These are phyloP conservation scores for Helicoverpa assulta DNA, from an alignment of 2,888 invertebrate genomes.

Conservation along the genomic window DNA sequence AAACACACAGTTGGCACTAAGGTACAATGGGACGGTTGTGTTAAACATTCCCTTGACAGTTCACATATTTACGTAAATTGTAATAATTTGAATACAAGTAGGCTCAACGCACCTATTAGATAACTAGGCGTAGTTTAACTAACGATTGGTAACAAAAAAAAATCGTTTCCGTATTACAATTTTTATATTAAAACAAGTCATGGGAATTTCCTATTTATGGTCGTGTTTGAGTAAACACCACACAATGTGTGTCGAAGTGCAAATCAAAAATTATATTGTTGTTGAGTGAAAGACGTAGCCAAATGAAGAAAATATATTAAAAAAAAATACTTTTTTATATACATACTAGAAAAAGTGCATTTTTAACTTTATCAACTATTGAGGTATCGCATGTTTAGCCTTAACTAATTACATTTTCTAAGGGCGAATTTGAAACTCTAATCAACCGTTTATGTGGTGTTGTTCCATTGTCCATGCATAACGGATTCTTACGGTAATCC, in stretches of 20 bases:
- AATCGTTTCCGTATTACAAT: background rate
- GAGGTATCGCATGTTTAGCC: slow-evolving; percentile 42
- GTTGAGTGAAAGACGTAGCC: no score
- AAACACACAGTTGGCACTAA: slow-evolving; percentile 70
- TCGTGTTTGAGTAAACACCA: no score
- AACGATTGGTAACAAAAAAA: background rate
- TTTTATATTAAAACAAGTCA: background rate
- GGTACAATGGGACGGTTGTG: slow-evolving; percentile 56
- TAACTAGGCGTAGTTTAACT: slow-evolving; percentile 7
- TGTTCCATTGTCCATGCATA: slow-evolving; percentile 10
- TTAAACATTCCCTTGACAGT: slow-evolving; percentile 9
- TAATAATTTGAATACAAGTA: slow-evolving; percentile 14
- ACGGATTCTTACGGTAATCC: slow-evolving; percentile 8
- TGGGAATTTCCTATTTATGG: no score
- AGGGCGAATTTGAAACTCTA: slow-evolving; percentile 10
- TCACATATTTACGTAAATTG: slow-evolving; percentile 28
- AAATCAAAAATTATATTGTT: no score
- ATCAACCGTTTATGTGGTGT: background rate
- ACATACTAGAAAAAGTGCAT: slow-evolving; percentile 34
- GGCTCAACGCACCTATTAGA: slow-evolving; percentile 25
- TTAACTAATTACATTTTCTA: slow-evolving; percentile 14
- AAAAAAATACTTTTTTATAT: slow-evolving; percentile 7
- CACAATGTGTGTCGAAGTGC: no score
- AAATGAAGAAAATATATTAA: background rate
- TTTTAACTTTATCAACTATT: slow-evolving; percentile 35